Percentiles rank a stretch among this genome's conserved stretches.
Evolutionary conservation across 2,113 vertebrate species (phyloP).

Genomic region (Beaufortia kweichowensis): DNA sequence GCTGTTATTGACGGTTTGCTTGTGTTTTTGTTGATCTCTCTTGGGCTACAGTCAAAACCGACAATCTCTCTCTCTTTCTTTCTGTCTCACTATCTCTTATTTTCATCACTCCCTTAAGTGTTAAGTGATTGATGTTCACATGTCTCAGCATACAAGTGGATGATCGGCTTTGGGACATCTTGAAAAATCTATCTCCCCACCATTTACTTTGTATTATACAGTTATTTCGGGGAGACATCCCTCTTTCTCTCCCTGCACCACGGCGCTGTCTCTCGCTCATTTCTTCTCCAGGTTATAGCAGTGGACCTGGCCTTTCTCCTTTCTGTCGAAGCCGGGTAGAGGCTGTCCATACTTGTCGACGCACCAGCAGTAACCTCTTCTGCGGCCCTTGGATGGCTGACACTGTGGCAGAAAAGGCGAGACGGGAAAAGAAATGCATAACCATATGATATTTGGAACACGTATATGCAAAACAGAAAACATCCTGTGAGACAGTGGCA

Average conservation of each 20-base stretch:
- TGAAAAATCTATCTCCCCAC: slow-evolving; percentile 50
- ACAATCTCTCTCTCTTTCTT: slow-evolving; percentile 56
- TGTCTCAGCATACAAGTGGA: slow-evolving; percentile 45
- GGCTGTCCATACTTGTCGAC: slow-evolving; percentile 95
- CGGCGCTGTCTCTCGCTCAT: slow-evolving; percentile 37
- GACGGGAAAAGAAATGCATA: slow-evolving; percentile 26
- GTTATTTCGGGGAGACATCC: slow-evolving; percentile 40
- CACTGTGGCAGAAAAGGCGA: slow-evolving; percentile 75
- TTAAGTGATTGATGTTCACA: slow-evolving; percentile 49
- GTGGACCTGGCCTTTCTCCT: slow-evolving; percentile 80
- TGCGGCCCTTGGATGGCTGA: slow-evolving; percentile 91
- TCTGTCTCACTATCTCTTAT: slow-evolving; percentile 15
- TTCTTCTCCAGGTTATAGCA: slow-evolving; percentile 85
- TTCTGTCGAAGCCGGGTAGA: slow-evolving; percentile 79
- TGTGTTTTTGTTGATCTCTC: slow-evolving; percentile 24
- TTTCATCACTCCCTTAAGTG: slow-evolving; percentile 55
- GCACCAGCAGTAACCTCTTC: slow-evolving; percentile 93
- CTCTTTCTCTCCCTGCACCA: slow-evolving; percentile 41
- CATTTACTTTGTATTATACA: slow-evolving; percentile 49
- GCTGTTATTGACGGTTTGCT: slow-evolving; percentile 47
- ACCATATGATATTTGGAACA: slow-evolving; percentile 33
- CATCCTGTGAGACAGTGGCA: slow-evolving; percentile 26
- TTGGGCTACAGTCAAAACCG: slow-evolving; percentile 55
- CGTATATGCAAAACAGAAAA: slow-evolving; percentile 46
- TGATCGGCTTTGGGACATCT: slow-evolving; percentile 63